These are phyloP conservation scores for Patagioenas fasciata DNA, from an alignment of 2,113 vertebrate species.

Conservation along the genomic window DNA sequence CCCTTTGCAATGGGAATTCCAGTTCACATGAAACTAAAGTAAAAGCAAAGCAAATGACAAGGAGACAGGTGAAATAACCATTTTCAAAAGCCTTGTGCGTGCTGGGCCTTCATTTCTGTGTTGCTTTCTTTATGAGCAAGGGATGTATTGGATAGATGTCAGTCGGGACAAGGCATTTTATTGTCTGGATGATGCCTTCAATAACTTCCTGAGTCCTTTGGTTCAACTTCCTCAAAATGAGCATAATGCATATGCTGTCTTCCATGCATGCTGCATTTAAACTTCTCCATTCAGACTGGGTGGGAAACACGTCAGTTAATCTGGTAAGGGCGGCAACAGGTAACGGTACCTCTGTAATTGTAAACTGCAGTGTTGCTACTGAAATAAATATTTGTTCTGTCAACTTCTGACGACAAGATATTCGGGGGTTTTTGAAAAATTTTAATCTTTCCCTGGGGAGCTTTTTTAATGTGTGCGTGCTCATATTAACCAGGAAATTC, in stretches of 20 bases:
- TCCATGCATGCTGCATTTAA: not conserved
- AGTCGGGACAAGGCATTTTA: not conserved
- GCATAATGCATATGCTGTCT: not conserved
- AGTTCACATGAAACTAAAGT: not conserved
- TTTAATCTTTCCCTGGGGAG: not conserved
- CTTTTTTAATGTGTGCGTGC: not conserved
- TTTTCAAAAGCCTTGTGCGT: not conserved
- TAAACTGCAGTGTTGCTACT: not conserved
- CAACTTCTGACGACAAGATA: not conserved
- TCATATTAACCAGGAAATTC: not conserved
- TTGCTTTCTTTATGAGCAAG: not conserved
- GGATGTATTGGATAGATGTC: not conserved
- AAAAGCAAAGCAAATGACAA: not conserved
- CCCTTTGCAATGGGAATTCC: not conserved
- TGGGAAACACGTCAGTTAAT: not conserved
- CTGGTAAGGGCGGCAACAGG: accelerated
- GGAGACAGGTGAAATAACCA: not conserved
- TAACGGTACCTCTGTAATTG: not conserved
- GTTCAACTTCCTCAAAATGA: not conserved
- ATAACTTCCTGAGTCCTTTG: not conserved
- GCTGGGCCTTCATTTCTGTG: not conserved
- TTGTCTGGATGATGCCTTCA: not conserved
- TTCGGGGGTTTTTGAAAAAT: not conserved
- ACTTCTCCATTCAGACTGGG: not conserved
- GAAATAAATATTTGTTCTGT: not conserved